Percentiles rank a stretch among this genome's conserved stretches.
These are phyloP conservation scores for Macquaria ambigua DNA, from an alignment of 2,113 vertebrate genomes.

Conservation along the genomic window DNA sequence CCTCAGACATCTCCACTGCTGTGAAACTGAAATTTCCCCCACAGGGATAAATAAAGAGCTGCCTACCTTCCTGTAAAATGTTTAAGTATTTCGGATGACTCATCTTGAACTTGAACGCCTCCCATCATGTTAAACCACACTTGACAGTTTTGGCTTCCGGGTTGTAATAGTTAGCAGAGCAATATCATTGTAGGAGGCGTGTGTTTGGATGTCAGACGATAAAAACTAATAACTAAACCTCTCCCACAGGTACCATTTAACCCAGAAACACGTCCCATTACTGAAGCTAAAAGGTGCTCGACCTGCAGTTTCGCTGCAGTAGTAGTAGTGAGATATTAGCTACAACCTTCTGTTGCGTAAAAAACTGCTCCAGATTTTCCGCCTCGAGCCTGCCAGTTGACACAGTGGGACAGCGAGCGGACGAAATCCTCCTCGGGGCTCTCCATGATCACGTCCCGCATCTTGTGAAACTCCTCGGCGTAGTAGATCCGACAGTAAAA, in stretches of 20 bases:
- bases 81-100: too few species aligned
- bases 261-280: background rate
- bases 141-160: too few species aligned
- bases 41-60: too few species aligned
- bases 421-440: constrained; percentile 96
- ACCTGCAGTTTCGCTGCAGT: background rate
- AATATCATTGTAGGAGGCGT: background rate
- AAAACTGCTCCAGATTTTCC: constrained; percentile 98
- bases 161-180: too few species aligned
- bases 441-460: constrained; percentile 96
- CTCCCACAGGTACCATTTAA: background rate
- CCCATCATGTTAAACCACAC: too few species aligned
- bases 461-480: constrained; percentile 95
- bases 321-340: background rate
- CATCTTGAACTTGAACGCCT: too few species aligned
- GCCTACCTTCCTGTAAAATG: too few species aligned
- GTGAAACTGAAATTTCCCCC: too few species aligned
- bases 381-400: constrained; percentile 97
- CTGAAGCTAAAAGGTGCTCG: background rate
- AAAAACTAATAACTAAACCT: too few species aligned
- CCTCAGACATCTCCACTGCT: too few species aligned
- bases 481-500: constrained; percentile 99
- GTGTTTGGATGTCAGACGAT: too few species aligned
- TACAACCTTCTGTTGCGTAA: constrained; percentile 93
- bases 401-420: constrained; percentile 94